These are phyloP conservation scores for Chrysotoxum bicinctum DNA, from an alignment of 2,888 invertebrate genomes.

Conservation along the genomic window DNA sequence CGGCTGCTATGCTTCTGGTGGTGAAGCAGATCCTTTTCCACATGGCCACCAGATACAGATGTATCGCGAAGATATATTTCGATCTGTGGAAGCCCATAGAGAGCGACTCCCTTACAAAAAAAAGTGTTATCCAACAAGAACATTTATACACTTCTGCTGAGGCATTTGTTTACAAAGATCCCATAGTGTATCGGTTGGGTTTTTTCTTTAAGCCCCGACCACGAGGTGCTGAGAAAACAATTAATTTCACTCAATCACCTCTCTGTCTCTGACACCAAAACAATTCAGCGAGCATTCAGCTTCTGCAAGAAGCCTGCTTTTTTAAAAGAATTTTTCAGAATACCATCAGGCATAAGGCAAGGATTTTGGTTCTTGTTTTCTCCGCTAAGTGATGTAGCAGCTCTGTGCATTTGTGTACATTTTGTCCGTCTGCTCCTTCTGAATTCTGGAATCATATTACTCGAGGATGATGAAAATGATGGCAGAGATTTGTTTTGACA, in stretches of 20 bases:
- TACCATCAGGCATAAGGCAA: slow-evolving; percentile 1
- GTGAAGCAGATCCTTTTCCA: slow-evolving; percentile 41
- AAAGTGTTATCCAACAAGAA: slow-evolving; percentile 47
- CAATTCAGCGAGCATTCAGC: slow-evolving; percentile 57
- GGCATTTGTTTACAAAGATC: slow-evolving; percentile 61
- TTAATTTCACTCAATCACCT: slow-evolving; percentile 71
- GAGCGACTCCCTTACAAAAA: slow-evolving; percentile 8
- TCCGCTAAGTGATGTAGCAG: neutral
- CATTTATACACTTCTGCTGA: slow-evolving; percentile 33
- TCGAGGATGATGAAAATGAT: slow-evolving; percentile 79
- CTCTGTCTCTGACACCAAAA: slow-evolving; percentile 67
- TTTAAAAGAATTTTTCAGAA: neutral
- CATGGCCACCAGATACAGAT: slow-evolving; percentile 41
- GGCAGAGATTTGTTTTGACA: slow-evolving; percentile 81
- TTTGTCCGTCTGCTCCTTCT: slow-evolving; percentile 49
- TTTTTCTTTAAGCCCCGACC: slow-evolving; percentile 27
- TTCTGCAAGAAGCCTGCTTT: slow-evolving; percentile 43
- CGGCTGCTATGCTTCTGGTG: slow-evolving; percentile 37
- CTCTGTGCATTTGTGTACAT: slow-evolving; percentile 32
- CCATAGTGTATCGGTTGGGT: slow-evolving; percentile 25
- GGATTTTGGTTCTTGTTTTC: slow-evolving; percentile 32
- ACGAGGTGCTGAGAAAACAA: slow-evolving; percentile 67
- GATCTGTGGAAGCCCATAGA: neutral
- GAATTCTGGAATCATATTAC: slow-evolving; percentile 76
- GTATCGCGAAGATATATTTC: slow-evolving; percentile 13